phyloP scores from a whole-genome alignment of 2,113 vertebrate genomes.

The Lophotis ruficrista region DNA sequence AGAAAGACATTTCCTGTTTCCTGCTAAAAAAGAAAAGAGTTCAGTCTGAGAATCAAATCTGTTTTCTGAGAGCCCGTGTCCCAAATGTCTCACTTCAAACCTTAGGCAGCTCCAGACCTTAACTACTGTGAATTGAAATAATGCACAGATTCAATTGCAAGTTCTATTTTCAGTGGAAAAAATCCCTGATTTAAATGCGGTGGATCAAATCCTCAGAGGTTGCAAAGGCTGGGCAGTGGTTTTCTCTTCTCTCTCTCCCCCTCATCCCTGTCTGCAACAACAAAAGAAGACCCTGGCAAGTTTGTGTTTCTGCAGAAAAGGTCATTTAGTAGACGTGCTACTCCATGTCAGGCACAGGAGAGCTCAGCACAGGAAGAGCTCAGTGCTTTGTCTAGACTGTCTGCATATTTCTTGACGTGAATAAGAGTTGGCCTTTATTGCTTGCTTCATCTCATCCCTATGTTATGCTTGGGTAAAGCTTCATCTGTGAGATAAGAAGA shows the following conservation, averaged over 20 bases:
- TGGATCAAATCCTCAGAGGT: not conserved
- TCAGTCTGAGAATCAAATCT: not conserved
- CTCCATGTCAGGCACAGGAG: not conserved
- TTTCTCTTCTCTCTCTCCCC: not conserved
- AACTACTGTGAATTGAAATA: not conserved
- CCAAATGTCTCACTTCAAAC: constrained; percentile 19
- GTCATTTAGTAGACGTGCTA: not conserved
- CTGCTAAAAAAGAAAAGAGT: not conserved
- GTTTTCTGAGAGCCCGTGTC: not conserved
- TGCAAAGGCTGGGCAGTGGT: not conserved
- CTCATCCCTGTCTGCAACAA: not conserved
- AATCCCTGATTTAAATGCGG: not conserved
- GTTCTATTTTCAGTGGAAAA: not conserved
- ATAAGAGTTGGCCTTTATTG: not conserved
- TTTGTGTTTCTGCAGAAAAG: not conserved
- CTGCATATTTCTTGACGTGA: not conserved
- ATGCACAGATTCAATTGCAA: not conserved
- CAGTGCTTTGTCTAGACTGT: not conserved
- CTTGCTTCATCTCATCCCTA: not conserved
- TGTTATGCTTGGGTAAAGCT: not conserved
- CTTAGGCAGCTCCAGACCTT: not conserved
- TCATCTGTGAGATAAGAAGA: not conserved
- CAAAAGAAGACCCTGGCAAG: not conserved
- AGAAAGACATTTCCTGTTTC: not conserved
- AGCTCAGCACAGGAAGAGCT: not conserved